Conservation (phyloP, 2,888 invertebrate species). For the Bellardia bayeri region DNA sequence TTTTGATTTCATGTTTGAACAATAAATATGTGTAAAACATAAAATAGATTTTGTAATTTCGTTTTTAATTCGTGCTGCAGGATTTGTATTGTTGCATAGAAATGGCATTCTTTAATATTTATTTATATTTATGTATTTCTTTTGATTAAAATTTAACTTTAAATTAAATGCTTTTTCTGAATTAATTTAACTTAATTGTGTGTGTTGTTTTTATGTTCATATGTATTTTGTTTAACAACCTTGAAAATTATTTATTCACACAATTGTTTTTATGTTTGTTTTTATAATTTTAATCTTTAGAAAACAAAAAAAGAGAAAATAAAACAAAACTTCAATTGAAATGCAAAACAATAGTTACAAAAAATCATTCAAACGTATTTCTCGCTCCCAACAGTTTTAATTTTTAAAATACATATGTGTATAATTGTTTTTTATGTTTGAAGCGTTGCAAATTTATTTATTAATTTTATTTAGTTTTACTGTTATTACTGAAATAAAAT, state of each 20-base stretch:
- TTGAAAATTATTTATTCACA: constrained; percentile 63
- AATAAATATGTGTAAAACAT: constrained; percentile 39
- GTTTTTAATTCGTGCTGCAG: constrained; percentile 26
- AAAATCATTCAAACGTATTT: not conserved
- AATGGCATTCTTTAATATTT: constrained; percentile 51
- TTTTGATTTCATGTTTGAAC: constrained; percentile 55
- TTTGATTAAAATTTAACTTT: constrained; percentile 28
- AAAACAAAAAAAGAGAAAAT: constrained; percentile 29
- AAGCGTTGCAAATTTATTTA: not conserved
- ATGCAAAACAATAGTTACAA: constrained; percentile 7
- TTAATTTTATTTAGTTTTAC: not conserved
- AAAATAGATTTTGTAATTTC: constrained; percentile 40
- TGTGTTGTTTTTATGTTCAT: not conserved
- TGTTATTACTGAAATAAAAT: not conserved
- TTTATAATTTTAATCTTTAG: constrained; percentile 43
- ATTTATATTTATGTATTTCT: constrained; percentile 2
- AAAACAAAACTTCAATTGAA: constrained; percentile 17
- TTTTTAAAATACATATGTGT: not conserved
- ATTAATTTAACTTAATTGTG: constrained; percentile 49
- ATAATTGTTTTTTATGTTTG: not conserved
- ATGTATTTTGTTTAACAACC: constrained; percentile 52
- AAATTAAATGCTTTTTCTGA: constrained; percentile 27
- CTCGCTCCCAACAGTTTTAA: constrained; percentile 1
- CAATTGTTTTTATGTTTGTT: constrained; percentile 61
- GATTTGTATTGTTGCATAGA: constrained; percentile 53